Evolutionary conservation across 2,888 invertebrate species (phyloP), one percentile per base, ranked within the genome.

Genomic region (Oligia fasciuncula): DNA sequence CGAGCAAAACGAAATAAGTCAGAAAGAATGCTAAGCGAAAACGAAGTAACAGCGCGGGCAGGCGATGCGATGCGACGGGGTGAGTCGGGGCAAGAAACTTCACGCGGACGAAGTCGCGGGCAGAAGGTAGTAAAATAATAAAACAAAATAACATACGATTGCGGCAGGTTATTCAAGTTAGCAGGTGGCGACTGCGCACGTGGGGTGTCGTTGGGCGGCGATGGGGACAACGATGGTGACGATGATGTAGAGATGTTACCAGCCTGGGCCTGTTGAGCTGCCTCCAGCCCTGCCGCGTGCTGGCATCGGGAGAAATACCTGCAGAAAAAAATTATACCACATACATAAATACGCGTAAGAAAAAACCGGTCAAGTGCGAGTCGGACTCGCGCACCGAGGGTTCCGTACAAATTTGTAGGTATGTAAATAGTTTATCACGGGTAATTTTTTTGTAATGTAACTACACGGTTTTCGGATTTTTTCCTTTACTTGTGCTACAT

Each of bases 301-400:
- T 94, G 87, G 92, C 96, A 95, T 4, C 93, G 93, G 4, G 96
- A 93, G 92, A 94, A 93, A 91, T 96, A 94, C 94, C 96, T 95
- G 83, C 14, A 89, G 57, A 43, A n/a, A 13, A 13, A 71, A 62
- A 62, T 6, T 17, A 6, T 43, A 57, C 17, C 11, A 13, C 4
- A 5, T 40, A 9, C 23, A 23, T 40, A 9, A 51, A 51, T 69
- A 35, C 8, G 43, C 11, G 11, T 23, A n/a, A 57, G 5, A 11
- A 19, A 46, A 40, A 40, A 40, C 40, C 5, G 5, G 40, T 40
- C 40, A 40, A 5, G 40, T 5, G 40, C 5, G 40, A 5, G 40
- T 40, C 40, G 40, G 40, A 40, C 40, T 40, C 5, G 40, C 5
- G 0, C 40, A 40, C 6, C 40, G 40, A 40, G 40, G 40, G 40